These are phyloP conservation scores for Bombus superbus DNA, from an alignment of 1,140 invertebrate species.

Conservation along the genomic window DNA sequence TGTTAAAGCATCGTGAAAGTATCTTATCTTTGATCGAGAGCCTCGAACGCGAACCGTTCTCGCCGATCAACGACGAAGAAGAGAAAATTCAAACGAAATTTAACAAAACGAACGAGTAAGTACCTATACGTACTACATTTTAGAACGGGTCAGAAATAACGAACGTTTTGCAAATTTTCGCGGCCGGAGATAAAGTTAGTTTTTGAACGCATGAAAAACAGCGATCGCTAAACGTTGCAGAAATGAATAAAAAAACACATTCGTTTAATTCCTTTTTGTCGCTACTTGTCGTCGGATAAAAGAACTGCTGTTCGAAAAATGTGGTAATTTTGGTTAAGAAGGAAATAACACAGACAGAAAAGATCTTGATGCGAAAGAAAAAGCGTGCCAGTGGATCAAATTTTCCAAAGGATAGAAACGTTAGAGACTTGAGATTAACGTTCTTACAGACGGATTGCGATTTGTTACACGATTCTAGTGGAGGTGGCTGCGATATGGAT, in stretches of 20 bases:
- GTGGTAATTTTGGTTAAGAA: too few species aligned
- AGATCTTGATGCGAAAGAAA: neutral
- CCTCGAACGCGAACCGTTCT: slow-evolving; percentile 42
- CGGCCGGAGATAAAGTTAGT: neutral
- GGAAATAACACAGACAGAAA: too few species aligned
- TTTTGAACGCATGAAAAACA: neutral
- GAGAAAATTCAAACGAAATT: slow-evolving; percentile 52
- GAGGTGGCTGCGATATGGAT: neutral
- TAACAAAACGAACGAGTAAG: slow-evolving; percentile 53
- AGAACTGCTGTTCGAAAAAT: too few species aligned
- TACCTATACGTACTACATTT: neutral
- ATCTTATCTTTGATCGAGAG: slow-evolving; percentile 14
- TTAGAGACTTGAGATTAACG: neutral
- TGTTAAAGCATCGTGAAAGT: slow-evolving; percentile 27
- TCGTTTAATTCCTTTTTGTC: too few species aligned
- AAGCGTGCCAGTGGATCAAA: too few species aligned
- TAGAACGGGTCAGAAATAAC: neutral
- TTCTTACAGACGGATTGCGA: neutral
- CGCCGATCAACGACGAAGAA: slow-evolving; percentile 45
- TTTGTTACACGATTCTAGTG: neutral
- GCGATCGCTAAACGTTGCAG: too few species aligned
- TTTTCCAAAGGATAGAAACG: neutral
- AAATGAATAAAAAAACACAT: neutral
- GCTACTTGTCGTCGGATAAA: too few species aligned
- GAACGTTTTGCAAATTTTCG: neutral